Conservation (phyloP, 2,888 invertebrate species). For the Pseudoips prasinana region DNA sequence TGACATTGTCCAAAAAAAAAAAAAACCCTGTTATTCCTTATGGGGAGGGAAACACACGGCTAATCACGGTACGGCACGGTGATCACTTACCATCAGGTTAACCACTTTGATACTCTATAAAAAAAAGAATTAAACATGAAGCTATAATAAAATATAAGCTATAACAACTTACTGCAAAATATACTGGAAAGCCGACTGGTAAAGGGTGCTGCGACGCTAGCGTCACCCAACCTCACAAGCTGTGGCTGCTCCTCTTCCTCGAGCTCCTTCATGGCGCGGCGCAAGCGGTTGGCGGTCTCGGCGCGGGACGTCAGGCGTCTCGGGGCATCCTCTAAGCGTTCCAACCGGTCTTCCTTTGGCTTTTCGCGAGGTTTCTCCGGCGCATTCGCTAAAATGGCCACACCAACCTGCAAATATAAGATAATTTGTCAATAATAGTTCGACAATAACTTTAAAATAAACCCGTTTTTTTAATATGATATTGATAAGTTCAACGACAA, state of each 20-base stretch:
- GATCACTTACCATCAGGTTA: no score
- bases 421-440: no score
- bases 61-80: no score
- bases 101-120: no score
- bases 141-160: no score
- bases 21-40: no score
- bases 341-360: slow-evolving; percentile 60
- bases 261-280: slow-evolving; percentile 90
- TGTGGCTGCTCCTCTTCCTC: slow-evolving; percentile 94
- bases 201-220: slow-evolving; percentile 99
- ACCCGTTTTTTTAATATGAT: no score
- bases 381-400: slow-evolving; percentile 93
- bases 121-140: no score
- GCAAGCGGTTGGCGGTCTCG: slow-evolving; percentile 74
- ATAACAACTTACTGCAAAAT: slow-evolving; percentile 89
- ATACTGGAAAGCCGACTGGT: slow-evolving; percentile 98
- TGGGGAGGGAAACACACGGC: no score
- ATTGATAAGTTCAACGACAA: no score
- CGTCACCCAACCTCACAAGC: slow-evolving; percentile 97
- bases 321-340: slow-evolving; percentile 85
- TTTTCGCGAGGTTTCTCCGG: slow-evolving; percentile 79
- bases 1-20: no score
- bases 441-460: no score
- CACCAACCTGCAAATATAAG: slow-evolving; percentile 88
- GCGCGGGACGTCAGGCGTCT: slow-evolving; percentile 47